Conservation (phyloP, 2,113 vertebrate genomes). For the rabbit (Oryctolagus cuniculus) region DNA sequence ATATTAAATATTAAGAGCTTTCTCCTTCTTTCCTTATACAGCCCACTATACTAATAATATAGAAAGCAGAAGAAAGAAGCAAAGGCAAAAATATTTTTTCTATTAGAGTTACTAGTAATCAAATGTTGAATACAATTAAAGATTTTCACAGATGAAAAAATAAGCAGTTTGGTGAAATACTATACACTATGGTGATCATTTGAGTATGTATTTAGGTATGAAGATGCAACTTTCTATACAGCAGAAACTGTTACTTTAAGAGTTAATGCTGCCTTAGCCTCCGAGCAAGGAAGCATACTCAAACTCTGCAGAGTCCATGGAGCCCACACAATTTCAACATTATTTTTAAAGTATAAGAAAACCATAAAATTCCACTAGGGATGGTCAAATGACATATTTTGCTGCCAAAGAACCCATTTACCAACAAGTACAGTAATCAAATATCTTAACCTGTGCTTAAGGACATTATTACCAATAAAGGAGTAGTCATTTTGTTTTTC, state of each 20-base stretch:
- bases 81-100: not conserved
- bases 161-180: not conserved
- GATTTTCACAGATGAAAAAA: not conserved
- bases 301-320: not conserved
- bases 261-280: not conserved
- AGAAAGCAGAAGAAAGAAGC: not conserved
- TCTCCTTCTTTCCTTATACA: not conserved
- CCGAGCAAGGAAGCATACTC: constrained; percentile 24
- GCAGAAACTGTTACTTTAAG: not conserved
- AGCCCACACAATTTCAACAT: not conserved
- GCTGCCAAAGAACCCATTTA: not conserved
- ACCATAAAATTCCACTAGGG: not conserved
- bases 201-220: not conserved
- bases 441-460: not conserved
- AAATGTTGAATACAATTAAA: not conserved
- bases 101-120: not conserved
- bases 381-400: not conserved
- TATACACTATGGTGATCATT: not conserved
- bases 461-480: not conserved
- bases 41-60: not conserved
- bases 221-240: not conserved
- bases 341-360: not conserved
- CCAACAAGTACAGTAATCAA: not conserved
- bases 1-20: not conserved
- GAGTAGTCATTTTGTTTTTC: not conserved